A percentile compares a stretch with the other conserved stretches of the same genome.
These are phyloP conservation scores for Zaprionus africanus DNA, from an alignment of 1,140 invertebrate species.

Conservation along the genomic window DNA sequence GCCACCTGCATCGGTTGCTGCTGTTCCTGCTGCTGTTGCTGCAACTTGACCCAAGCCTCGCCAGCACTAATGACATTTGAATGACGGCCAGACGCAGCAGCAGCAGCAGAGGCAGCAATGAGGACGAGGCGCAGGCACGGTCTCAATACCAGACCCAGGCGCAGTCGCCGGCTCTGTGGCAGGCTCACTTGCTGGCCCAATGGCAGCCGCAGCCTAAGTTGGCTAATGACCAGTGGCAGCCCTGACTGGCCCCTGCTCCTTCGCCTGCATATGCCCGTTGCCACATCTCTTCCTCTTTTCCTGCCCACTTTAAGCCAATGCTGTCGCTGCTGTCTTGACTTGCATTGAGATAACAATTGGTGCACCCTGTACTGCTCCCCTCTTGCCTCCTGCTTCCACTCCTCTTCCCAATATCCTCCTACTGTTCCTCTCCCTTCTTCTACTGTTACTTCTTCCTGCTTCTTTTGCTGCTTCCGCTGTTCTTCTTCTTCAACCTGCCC, in stretches of 20 bases:
- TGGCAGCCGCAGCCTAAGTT: constrained; percentile 46
- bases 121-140: neutral
- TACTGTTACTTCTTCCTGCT: no score
- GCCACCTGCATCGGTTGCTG: neutral
- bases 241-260: neutral
- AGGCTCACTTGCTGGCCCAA: constrained; percentile 5
- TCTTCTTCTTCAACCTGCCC: no score
- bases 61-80: constrained; percentile 74
- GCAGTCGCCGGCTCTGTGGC: constrained; percentile 4
- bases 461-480: no score
- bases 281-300: neutral
- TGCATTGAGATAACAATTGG: constrained; percentile 48
- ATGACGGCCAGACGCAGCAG: constrained; percentile 48
- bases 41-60: constrained; percentile 23
- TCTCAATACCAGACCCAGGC: neutral
- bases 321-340: constrained; percentile 20
- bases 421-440: neutral
- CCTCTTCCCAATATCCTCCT: neutral
- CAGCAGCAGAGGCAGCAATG: constrained; percentile 5
- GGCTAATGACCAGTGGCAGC: constrained; percentile 63
- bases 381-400: neutral
- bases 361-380: neutral
- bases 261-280: neutral
- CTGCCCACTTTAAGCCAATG: neutral
- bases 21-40: constrained; percentile 5